Conservation (phyloP, 2,888 invertebrate genomes). For the Plagiodera versicolora region DNA sequence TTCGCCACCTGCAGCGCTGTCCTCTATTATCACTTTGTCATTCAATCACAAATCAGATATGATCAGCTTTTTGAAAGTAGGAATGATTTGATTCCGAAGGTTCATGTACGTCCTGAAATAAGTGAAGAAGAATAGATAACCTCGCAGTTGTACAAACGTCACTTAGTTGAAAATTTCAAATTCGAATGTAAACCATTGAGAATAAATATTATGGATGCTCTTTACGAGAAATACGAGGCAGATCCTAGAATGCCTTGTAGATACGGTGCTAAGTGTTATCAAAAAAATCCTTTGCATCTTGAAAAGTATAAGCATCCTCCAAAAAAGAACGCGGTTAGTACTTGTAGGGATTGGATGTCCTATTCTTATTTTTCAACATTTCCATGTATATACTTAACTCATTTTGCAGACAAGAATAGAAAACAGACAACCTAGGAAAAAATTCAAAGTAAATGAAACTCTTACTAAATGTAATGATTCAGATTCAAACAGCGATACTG, state of each 20-base stretch:
- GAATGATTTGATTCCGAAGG: no score
- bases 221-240: constrained; percentile 36
- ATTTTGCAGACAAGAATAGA: constrained; percentile 13
- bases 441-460: constrained; percentile 19
- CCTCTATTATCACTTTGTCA: no score
- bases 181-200: neutral
- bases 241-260: constrained; percentile 65
- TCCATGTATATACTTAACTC: neutral
- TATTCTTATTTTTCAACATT: no score
- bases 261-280: constrained; percentile 80
- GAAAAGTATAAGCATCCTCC: constrained; percentile 77
- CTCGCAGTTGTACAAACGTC: no score
- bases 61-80: no score
- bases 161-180: no score
- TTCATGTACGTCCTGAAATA: no score
- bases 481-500: constrained; percentile 10
- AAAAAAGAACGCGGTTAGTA: constrained; percentile 47
- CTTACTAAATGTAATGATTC: constrained; percentile 1
- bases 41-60: no score
- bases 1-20: no score
- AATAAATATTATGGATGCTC: neutral
- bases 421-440: constrained; percentile 22
- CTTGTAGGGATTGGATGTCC: constrained; percentile 9
- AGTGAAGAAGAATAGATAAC: no score
- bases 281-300: constrained; percentile 74